Conservation (phyloP, 2,113 vertebrate species). For the Tamias sibiricus region DNA sequence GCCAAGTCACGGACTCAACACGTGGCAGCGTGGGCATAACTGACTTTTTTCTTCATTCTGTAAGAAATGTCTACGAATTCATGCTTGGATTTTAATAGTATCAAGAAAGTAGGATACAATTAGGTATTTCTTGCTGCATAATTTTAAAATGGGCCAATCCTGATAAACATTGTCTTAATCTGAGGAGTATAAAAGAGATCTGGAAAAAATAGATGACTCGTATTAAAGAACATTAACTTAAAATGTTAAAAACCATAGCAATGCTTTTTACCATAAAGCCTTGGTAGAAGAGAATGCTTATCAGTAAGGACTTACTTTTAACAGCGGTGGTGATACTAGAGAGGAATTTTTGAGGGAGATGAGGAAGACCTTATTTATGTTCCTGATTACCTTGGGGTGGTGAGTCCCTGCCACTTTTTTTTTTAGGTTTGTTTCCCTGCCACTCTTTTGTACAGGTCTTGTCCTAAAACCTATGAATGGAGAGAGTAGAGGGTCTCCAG, state of each 20-base stretch:
- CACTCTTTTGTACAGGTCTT: background rate
- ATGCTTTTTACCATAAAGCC: background rate
- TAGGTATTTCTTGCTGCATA: background rate
- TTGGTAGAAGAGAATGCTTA: background rate
- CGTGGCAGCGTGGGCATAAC: background rate
- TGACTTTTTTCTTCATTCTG: background rate
- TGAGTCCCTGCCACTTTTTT: background rate
- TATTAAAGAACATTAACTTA: background rate
- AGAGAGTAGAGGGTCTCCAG: background rate
- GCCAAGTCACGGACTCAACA: background rate
- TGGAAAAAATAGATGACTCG: conserved; percentile 16
- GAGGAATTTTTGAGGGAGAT: background rate
- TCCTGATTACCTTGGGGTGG: background rate
- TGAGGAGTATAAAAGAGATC: conserved; percentile 2
- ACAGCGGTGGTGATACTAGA: background rate
- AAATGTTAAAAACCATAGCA: background rate
- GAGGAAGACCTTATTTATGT: background rate
- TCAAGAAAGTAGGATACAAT: background rate
- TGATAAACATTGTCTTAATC: background rate
- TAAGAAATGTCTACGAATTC: background rate
- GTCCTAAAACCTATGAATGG: background rate
- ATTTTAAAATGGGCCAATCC: background rate
- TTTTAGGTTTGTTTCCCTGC: no score
- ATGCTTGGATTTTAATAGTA: background rate
- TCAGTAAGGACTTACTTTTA: background rate